Percentiles rank a stretch among this genome's conserved stretches.
Evolutionary conservation across 1,140 invertebrate genomes (phyloP).

Genomic region (Eurosta solidaginis): DNA sequence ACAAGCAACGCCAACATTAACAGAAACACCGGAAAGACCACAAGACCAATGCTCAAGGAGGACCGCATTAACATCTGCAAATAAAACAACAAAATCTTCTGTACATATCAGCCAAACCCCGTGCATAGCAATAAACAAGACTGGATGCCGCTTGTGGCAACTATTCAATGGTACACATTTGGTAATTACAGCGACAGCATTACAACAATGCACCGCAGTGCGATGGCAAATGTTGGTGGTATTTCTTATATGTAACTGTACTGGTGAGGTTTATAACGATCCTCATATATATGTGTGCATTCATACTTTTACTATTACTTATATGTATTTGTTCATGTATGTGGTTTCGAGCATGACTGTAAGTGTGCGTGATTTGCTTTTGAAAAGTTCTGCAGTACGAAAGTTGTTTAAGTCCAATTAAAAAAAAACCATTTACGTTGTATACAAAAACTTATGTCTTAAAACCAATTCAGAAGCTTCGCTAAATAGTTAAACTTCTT

Average conservation of each 20-base stretch:
- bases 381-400: no score
- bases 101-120: neutral
- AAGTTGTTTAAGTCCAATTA: no score
- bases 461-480: no score
- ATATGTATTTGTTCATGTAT: neutral
- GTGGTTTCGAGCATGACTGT: no score
- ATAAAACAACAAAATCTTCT: neutral
- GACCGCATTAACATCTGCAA: neutral
- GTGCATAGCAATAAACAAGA: neutral
- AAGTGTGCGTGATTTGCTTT: no score
- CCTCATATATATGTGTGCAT: neutral
- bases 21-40: neutral
- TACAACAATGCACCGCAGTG: conserved; percentile 24
- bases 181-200: conserved; percentile 12
- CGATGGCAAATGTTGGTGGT: conserved; percentile 44
- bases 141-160: neutral
- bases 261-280: conserved; percentile 42
- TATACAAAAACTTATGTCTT: no score
- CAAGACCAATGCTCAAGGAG: neutral
- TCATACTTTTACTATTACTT: neutral
- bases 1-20: neutral
- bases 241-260: conserved; percentile 48
- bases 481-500: no score
- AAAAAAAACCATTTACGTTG: no score
- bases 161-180: conserved; percentile 13